A percentile compares a stretch with the other conserved stretches of the same genome.
Conservation (phyloP, 2,113 vertebrate genomes). For the Salminus brasiliensis region DNA sequence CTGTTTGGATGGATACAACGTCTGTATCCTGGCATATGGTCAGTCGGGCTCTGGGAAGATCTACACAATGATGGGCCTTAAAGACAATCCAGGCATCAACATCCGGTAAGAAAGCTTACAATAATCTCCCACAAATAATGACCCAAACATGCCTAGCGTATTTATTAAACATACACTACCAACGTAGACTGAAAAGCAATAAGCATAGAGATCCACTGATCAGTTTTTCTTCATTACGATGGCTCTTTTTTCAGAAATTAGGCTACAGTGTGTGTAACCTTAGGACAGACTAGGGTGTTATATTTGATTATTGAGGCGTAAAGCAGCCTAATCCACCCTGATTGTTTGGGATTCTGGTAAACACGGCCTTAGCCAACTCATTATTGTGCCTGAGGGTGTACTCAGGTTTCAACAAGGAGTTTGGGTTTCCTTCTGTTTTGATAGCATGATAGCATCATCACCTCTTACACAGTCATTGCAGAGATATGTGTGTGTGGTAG, state of each 20-base stretch:
- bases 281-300: background rate
- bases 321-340: background rate
- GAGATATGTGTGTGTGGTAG: background rate
- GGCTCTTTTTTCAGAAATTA: background rate
- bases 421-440: slow-evolving; percentile 13
- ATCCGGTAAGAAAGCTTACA: slow-evolving; percentile 61
- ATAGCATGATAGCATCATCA: background rate
- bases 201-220: no score
- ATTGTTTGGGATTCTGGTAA: background rate
- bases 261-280: background rate
- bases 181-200: no score
- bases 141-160: no score
- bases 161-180: no score
- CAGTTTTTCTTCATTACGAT: no score
- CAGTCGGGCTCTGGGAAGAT: slow-evolving; percentile 74
- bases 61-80: slow-evolving; percentile 73
- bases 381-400: slow-evolving; percentile 15
- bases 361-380: background rate
- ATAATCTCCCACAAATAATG: background rate
- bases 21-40: slow-evolving; percentile 73
- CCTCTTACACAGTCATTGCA: background rate
- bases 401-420: slow-evolving; percentile 41
- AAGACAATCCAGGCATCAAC: slow-evolving; percentile 68
- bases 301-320: background rate
- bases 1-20: slow-evolving; percentile 71